Conservation (phyloP, 2,797 vertebrate genomes). For the Platyrinchus mystaceus region DNA sequence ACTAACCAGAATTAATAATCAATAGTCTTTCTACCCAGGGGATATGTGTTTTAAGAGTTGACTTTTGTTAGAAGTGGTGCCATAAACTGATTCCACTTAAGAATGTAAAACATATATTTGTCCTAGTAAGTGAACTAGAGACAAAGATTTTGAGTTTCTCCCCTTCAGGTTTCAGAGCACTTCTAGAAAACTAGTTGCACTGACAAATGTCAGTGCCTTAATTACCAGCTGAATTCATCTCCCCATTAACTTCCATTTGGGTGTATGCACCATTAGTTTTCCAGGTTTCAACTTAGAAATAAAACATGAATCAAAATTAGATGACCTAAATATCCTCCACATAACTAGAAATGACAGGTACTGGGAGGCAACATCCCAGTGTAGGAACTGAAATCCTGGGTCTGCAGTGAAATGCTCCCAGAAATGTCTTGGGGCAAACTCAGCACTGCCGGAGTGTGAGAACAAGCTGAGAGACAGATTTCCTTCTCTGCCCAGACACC, state of each 20-base stretch:
- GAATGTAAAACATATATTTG: not conserved
- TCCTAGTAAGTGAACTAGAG: not conserved
- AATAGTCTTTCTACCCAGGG: not conserved
- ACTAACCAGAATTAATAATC: not conserved
- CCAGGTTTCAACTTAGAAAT: not conserved
- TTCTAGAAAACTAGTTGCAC: not conserved
- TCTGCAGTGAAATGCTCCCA: not conserved
- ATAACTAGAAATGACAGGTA: not conserved
- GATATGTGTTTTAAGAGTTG: not conserved
- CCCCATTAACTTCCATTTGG: slow-evolving; percentile 4
- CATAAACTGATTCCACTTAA: not conserved
- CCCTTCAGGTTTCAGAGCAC: not conserved
- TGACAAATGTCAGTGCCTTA: not conserved
- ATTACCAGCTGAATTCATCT: slow-evolving; percentile 25
- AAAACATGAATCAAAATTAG: not conserved
- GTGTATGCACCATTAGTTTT: slow-evolving; percentile 16
- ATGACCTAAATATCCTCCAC: not conserved
- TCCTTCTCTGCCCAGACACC: not conserved
- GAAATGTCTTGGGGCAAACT: not conserved
- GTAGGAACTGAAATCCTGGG: not conserved
- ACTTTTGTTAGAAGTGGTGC: not conserved
- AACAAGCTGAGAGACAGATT: not conserved
- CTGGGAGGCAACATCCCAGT: not conserved
- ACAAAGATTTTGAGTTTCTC: not conserved
- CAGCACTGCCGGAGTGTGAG: too few relatives aligned